Base-by-base conservation (phyloP, 2,888 invertebrate genomes). In the Dicroscelio sp. region DNA sequence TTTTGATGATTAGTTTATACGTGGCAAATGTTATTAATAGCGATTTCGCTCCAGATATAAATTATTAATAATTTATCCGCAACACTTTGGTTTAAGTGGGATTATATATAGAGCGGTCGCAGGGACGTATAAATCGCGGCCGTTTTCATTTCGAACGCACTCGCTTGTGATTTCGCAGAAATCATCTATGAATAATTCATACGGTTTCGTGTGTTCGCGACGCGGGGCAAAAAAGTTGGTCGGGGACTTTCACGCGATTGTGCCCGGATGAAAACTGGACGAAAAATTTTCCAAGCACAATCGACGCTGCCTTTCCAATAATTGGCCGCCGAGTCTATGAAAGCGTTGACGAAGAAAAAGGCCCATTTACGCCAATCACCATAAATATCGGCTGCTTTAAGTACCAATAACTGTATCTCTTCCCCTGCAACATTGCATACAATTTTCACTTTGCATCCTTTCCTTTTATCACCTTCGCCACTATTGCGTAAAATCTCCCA, bases 331-430 rank as follows among this genome's bases (percentile, higher is more conserved):
- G 38, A 55, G 63, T 76, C 17, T 8, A 88, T 82, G 87, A 69
- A 88, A 84, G 35, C 38, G 78, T 58, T 63, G 82, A 31, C 76
- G 14, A 71, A 69, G 65, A 84, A 83, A 78, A 88, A 83, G 78
- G 60, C 30, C 69, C 69, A 88, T 79, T 84, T 78, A 78, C 78
- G 83, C 88, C 78, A 88, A 84, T 84, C 88, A 76, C 88, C 84
- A 88, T 88, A 88, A 88, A 88, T 88, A 88, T 84, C 79, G 78
- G 55, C n/a, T 10, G 27, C 78, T 84, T 84, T 84, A 43, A 88
- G 73, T 55, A 65, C 88, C 84, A 84, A 88, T 88, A 84, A 88
- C 88, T 79, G 79, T 88, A 88, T 84, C 55, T 88, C 73, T 75
- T 65, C 48, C 58, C 55, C 35, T 58, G 2, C 27, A 79, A 87